These are phyloP conservation scores for Pomatorhinus ruficollis DNA, from an alignment of 2,113 vertebrate species.

Conservation along the genomic window DNA sequence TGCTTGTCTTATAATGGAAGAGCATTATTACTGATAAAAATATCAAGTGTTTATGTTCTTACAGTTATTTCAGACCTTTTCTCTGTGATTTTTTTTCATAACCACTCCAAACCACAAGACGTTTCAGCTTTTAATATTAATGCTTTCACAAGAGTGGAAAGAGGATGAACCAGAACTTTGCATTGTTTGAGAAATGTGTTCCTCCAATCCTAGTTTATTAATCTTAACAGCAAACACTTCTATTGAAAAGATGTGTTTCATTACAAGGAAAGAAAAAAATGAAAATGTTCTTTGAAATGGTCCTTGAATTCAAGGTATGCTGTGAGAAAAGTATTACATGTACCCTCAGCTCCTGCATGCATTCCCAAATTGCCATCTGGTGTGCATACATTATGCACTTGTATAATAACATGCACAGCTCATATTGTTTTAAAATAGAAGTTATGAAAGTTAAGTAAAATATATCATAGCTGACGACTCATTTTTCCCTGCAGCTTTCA, in stretches of 20 bases:
- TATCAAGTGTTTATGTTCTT: background rate
- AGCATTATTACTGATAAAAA: background rate
- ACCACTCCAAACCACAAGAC: background rate
- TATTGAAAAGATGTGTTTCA: background rate
- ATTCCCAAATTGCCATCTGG: background rate
- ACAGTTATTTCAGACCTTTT: background rate
- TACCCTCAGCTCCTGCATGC: background rate
- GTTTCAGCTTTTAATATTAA: background rate
- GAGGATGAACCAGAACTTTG: background rate
- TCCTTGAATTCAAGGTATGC: background rate
- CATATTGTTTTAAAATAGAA: conserved; percentile 4
- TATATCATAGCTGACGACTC: background rate
- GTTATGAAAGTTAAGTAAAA: background rate
- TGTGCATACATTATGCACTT: background rate
- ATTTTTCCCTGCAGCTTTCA: background rate
- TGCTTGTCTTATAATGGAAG: background rate
- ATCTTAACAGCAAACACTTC: background rate
- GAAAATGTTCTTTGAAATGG: background rate
- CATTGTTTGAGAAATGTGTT: background rate
- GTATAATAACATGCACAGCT: background rate
- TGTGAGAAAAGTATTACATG: background rate
- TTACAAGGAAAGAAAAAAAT: background rate
- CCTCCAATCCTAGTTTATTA: background rate
- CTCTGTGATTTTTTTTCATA: background rate
- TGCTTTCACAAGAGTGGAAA: background rate